These are phyloP conservation scores for Hormiphora californensis DNA, from an alignment of 37 sponge, comb jelly and placozoan species.

Conservation along the genomic window DNA sequence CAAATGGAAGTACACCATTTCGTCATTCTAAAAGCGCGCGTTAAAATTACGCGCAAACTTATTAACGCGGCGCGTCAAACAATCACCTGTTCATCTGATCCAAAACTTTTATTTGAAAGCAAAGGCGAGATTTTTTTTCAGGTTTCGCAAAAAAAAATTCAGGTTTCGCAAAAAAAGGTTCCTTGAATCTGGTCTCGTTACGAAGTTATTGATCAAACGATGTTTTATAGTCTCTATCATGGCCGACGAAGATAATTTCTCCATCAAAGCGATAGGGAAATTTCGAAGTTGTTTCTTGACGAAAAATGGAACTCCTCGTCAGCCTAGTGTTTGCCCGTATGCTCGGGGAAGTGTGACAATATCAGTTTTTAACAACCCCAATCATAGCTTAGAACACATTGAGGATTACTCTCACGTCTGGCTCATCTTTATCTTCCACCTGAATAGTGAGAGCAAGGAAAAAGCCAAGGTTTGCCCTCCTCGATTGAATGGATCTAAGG, in stretches of 20 bases:
- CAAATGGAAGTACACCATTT: too few species aligned
- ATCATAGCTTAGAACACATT: conserved; percentile 56
- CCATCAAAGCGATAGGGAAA: conserved; percentile 63
- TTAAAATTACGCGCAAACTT: too few species aligned
- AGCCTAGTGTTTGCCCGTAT: conserved; percentile 55
- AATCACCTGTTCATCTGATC: too few species aligned
- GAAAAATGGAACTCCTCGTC: conserved; percentile 63
- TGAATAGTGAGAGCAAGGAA: conserved; percentile 9
- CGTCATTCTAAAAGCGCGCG: too few species aligned
- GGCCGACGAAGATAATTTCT: conserved; percentile 80
- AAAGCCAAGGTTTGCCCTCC: conserved; percentile 60
- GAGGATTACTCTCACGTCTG: conserved; percentile 58
- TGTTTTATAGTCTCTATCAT: conserved; percentile 80
- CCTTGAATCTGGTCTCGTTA: too few species aligned
- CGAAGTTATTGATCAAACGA: too few species aligned
- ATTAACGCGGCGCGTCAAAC: too few species aligned
- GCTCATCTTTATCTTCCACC: conserved; percentile 60
- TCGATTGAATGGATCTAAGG: conserved; percentile 53
- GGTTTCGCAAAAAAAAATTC: too few species aligned
- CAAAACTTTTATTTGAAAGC: too few species aligned
- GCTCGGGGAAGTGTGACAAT: conserved; percentile 53
- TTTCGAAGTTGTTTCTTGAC: conserved; percentile 57
- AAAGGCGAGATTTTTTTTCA: too few species aligned
- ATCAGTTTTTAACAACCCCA: conserved; percentile 54
- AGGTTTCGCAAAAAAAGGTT: too few species aligned